These are phyloP conservation scores for Nemoura dubitans DNA, from an alignment of 2,888 invertebrate species.

Conservation along the genomic window DNA sequence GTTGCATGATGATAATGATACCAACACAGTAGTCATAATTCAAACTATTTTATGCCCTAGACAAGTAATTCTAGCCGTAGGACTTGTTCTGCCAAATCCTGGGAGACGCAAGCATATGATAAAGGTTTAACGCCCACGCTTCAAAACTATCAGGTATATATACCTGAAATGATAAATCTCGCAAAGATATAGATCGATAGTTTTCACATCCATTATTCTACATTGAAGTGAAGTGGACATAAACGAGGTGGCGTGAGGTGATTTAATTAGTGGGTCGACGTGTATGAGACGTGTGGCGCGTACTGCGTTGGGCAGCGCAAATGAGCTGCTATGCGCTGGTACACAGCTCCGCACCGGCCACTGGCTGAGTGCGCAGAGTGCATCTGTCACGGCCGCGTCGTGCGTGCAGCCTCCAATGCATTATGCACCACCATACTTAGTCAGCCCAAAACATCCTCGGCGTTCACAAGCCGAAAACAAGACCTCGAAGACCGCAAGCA, in stretches of 20 bases:
- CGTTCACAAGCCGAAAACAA: too few species aligned
- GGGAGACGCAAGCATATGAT: background rate
- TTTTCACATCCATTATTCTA: background rate
- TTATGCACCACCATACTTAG: background rate
- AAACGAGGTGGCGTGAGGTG: background rate
- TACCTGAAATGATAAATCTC: background rate
- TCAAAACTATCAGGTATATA: too few species aligned
- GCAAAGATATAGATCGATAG: background rate
- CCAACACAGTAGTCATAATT: background rate
- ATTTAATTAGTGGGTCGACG: background rate
- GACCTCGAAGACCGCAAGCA: background rate
- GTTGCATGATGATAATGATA: background rate
- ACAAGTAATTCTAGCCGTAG: background rate
- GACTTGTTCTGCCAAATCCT: background rate
- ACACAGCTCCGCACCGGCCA: too few species aligned
- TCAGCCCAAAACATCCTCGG: background rate
- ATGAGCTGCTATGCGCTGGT: background rate
- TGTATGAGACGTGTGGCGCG: background rate
- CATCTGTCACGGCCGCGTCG: background rate
- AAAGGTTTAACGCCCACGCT: too few species aligned
- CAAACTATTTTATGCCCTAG: background rate
- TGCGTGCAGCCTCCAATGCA: background rate
- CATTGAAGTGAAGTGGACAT: background rate
- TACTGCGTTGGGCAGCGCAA: background rate
- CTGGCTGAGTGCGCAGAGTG: too few species aligned